Percentiles rank a stretch among this genome's conserved stretches.
These are phyloP conservation scores for Diloba caeruleocephala DNA, from an alignment of 2,888 invertebrate genomes.

Conservation along the genomic window DNA sequence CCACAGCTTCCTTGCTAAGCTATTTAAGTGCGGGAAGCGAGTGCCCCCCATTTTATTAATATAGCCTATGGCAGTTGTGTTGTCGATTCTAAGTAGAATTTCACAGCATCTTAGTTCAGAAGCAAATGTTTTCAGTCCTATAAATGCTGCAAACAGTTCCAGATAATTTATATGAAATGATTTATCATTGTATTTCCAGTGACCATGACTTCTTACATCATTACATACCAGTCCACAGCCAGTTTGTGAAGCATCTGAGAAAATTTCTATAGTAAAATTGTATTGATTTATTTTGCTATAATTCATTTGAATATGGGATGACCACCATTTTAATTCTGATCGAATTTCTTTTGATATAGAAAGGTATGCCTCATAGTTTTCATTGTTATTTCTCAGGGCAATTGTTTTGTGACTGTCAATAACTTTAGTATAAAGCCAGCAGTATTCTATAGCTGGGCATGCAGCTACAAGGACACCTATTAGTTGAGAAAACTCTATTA, in stretches of 20 bases:
- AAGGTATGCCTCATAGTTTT: conserved; percentile 2
- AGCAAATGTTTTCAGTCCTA: conserved; percentile 11
- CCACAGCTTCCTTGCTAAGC: conserved; percentile 6
- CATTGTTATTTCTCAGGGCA: conserved; percentile 5
- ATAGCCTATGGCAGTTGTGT: conserved; percentile 18
- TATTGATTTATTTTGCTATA: conserved; percentile 2
- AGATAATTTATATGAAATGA: conserved; percentile 1
- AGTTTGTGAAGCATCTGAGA: conserved; percentile 7
- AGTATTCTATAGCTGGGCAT: conserved; percentile 59
- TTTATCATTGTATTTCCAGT: conserved; percentile 1
- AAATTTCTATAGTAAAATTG: conserved; percentile 9
- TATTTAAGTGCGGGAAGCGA: neutral
- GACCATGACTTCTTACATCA: neutral
- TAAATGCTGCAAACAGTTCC: conserved; percentile 9
- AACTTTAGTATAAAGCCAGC: conserved; percentile 56
- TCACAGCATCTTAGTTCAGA: neutral
- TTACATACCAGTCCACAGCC: conserved; percentile 13
- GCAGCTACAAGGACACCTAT: conserved; percentile 48
- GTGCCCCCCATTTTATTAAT: conserved; percentile 14
- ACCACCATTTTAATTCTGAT: conserved; percentile 3
- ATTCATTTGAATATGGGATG: neutral
- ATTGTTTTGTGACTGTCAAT: conserved; percentile 41
- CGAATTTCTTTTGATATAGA: conserved; percentile 1
- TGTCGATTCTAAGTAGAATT: conserved; percentile 13
- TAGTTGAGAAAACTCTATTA: conserved; percentile 41